Conservation (phyloP, 2,113 vertebrate genomes). For the Lepisosteus osseus region DNA sequence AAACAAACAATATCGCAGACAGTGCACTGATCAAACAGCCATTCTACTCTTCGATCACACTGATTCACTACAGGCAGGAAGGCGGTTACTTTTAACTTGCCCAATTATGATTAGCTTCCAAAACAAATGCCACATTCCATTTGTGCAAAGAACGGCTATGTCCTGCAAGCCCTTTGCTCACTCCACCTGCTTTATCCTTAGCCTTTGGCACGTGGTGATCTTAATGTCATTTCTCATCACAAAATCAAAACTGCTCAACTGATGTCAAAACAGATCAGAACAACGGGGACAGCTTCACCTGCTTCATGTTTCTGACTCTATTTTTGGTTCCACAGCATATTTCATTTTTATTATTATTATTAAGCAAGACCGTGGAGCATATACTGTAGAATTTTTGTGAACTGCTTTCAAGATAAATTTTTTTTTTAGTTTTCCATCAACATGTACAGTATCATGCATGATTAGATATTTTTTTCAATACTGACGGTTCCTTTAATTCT, state of each 20-base stretch:
- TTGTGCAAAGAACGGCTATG: constrained; percentile 26
- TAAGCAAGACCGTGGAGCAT: no score
- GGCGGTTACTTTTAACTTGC: constrained; percentile 32
- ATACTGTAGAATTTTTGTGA: no score
- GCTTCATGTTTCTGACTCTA: no score
- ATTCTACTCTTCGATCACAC: not conserved
- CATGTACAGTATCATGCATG: no score
- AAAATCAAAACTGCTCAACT: not conserved
- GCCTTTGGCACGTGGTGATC: not conserved
- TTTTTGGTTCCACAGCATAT: no score
- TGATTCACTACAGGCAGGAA: constrained; percentile 3
- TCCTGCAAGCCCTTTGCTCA: not conserved
- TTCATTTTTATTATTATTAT: no score
- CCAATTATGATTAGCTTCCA: constrained; percentile 39
- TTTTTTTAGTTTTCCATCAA: no score
- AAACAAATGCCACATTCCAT: constrained; percentile 47
- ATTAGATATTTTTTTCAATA: no score
- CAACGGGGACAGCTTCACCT: not conserved
- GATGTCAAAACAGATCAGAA: not conserved
- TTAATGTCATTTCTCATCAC: constrained; percentile 1
- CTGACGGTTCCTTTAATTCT: no score
- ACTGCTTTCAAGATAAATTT: no score
- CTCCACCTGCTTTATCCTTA: not conserved
- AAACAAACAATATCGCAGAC: not conserved
- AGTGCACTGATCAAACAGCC: not conserved